A percentile compares a stretch with the other conserved stretches of the same genome.
Evolutionary conservation across 2,113 vertebrate species (phyloP).

Genomic region (Rhombomys opimus): DNA sequence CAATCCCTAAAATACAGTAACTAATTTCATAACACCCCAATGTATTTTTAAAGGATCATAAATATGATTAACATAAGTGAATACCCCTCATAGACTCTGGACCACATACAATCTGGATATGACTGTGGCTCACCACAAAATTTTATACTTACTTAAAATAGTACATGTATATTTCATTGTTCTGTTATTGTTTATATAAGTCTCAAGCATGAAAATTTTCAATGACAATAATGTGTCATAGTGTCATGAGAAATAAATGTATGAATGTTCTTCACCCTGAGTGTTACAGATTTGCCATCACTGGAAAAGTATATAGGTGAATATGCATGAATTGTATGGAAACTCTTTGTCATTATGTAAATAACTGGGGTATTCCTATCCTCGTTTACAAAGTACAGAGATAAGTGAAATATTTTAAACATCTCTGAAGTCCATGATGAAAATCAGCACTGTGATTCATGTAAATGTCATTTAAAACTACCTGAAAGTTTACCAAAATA

Average conservation of each 20-base stretch:
- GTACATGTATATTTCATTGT: background rate
- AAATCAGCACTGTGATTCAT: background rate
- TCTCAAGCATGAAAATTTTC: background rate
- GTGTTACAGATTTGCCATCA: background rate
- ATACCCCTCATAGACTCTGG: background rate
- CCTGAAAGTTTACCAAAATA: background rate
- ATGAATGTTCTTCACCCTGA: background rate
- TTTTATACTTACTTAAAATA: background rate
- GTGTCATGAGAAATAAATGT: background rate
- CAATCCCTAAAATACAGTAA: background rate
- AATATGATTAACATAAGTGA: background rate
- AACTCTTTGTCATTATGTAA: background rate
- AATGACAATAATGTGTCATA: background rate
- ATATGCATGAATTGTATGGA: background rate
- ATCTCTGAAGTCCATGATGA: background rate
- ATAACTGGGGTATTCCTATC: background rate
- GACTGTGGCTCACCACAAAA: background rate
- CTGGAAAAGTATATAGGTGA: background rate
- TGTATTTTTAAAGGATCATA: background rate
- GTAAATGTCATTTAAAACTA: background rate
- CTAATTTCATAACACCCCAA: background rate
- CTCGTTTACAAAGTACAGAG: background rate
- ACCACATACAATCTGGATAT: background rate
- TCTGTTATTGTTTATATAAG: background rate
- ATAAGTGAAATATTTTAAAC: rapidly evolving